These are phyloP conservation scores for Dendrolimus kikuchii DNA, from an alignment of 1,140 invertebrate genomes.

Conservation along the genomic window DNA sequence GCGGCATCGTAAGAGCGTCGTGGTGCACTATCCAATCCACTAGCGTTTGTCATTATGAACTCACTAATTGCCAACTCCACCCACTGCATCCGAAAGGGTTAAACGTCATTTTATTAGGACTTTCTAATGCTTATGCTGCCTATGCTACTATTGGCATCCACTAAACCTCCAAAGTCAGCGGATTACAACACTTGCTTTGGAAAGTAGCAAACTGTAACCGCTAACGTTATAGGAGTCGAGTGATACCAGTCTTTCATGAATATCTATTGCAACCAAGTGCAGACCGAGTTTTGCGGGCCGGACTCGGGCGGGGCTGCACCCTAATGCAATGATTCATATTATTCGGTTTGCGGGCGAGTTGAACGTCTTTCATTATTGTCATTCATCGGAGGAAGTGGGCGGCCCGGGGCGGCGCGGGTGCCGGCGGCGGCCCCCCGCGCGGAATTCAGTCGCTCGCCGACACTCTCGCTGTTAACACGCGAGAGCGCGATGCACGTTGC, in stretches of 20 bases:
- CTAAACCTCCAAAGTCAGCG: neutral
- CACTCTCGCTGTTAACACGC: slow-evolving; percentile 60
- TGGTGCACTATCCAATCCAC: slow-evolving; percentile 15
- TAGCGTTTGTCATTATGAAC: slow-evolving; percentile 17
- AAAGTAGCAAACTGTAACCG: too few relatives aligned
- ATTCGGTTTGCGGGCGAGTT: slow-evolving; percentile 71
- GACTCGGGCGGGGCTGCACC: slow-evolving; percentile 66
- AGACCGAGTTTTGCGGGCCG: slow-evolving; percentile 37
- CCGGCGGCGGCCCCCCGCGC: slow-evolving; percentile 44
- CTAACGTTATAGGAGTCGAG: slow-evolving; percentile 16
- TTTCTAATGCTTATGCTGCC: too few relatives aligned
- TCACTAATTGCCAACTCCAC: slow-evolving; percentile 44
- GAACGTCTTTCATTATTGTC: slow-evolving; percentile 72
- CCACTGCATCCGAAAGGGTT: slow-evolving; percentile 10
- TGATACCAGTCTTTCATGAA: slow-evolving; percentile 37
- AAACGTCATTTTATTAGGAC: neutral
- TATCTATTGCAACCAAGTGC: slow-evolving; percentile 36
- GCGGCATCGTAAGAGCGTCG: slow-evolving; percentile 37
- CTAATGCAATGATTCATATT: slow-evolving; percentile 72
- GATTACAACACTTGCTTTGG: slow-evolving; percentile 1
- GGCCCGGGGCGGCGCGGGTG: slow-evolving; percentile 58
- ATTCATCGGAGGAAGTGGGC: slow-evolving; percentile 71
- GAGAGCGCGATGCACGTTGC: slow-evolving; percentile 58
- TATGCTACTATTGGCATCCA: too few relatives aligned
- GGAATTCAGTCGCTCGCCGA: slow-evolving; percentile 62